phyloP scores from a whole-genome alignment of 2,888 invertebrate species.

The Leucophora obtusa region DNA sequence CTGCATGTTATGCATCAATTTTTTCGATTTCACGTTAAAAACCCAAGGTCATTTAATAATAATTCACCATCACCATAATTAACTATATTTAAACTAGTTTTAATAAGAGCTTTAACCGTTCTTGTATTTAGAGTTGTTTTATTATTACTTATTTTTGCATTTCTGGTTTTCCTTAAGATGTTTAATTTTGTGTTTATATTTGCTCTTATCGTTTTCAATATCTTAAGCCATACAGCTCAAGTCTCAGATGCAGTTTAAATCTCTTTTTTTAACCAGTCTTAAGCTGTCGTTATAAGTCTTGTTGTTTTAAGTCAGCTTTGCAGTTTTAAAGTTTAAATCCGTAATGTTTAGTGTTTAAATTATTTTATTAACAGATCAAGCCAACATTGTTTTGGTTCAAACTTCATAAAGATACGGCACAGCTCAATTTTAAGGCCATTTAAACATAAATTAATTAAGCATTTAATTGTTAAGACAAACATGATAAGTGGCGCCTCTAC shows the following conservation, averaged over 20 bases:
- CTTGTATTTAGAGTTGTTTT: conserved; percentile 15
- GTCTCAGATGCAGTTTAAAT: conserved; percentile 8
- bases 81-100: conserved; percentile 44
- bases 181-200: conserved; percentile 20
- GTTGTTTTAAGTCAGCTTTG: conserved; percentile 21
- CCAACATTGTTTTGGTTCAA: conserved; percentile 11
- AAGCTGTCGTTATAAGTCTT: conserved; percentile 40
- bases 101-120: conserved; percentile 29
- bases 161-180: conserved; percentile 48
- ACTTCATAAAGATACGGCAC: background rate
- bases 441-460: conserved; percentile 60
- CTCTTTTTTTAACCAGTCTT: conserved; percentile 39
- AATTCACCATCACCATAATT: background rate
- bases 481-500: conserved; percentile 55
- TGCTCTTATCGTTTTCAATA: conserved; percentile 18
- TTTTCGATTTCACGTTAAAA: conserved; percentile 10
- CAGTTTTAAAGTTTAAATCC: conserved; percentile 46
- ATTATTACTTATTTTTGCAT: background rate
- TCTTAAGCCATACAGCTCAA: conserved; percentile 14
- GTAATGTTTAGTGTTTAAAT: conserved; percentile 55
- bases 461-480: conserved; percentile 57
- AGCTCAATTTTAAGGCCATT: conserved; percentile 52
- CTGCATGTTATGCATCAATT: background rate
- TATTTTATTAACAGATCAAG: conserved; percentile 54
- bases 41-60: conserved; percentile 38